Evolutionary conservation across 2,888 invertebrate species (phyloP), one percentile per base, ranked within the genome.

Genomic region (Melinopterus prodromus): DNA sequence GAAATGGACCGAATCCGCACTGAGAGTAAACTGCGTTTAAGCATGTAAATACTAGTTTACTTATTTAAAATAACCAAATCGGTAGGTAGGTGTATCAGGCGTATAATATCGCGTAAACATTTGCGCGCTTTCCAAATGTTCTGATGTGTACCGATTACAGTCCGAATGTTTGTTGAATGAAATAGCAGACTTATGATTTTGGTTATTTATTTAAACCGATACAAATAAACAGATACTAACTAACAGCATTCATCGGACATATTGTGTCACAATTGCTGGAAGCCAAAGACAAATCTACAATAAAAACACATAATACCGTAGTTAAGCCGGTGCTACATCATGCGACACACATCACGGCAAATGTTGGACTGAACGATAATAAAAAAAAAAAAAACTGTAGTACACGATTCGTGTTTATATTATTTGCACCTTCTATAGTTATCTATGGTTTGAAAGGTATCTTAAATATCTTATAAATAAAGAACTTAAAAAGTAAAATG

Each of bases 191-290:
- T 12, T 53, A 53, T 9, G 53, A 9, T 9, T 9, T 12, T 53
- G 53, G 53, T 53, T 7, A 53, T 53, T 26, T 53, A 53, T 53
- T 4, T 53, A 53, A 53, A 53, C 12, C 53, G 26, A 3, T 26
- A 26, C 26, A 26, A 26, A 26, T 26, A 26, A 1, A 26, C 3
- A 26, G 26, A 3, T 26, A 26, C 26, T 26, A 26, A 26, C 26
- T 26, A 26, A 26, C 26, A 26, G 26, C 26, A 69, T 69, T 69
- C 15, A n/a, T 15, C 1, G 1, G 69, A 69, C 69, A 2, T 69
- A 69, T n/a, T 69, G 69, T 69, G 69, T 69, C 15, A 69, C 15
- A 69, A 69, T 69, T 2, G 69, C 69, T 69, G 69, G 69, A 69
- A 69, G 26, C 1, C 26, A 26, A 26, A 26, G 26, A 26, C 3